Evolutionary conservation across 2,113 vertebrate genomes (phyloP).

Genomic region (Malaclemys terrapin): DNA sequence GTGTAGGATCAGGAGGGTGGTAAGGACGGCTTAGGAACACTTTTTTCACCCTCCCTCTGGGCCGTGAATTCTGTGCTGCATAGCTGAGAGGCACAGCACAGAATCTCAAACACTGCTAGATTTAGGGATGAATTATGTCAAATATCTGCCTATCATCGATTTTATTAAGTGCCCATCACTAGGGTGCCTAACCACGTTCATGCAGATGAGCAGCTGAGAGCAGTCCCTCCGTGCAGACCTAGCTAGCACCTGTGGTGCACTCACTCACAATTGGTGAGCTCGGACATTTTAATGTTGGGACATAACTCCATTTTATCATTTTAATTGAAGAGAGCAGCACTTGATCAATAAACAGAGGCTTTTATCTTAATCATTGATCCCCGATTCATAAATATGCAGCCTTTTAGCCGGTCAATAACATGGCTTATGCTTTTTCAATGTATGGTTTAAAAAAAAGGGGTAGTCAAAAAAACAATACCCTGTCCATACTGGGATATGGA

Average conservation of each 20-base stretch:
- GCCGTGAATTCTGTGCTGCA: neutral
- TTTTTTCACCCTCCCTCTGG: neutral
- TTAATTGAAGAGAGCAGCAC: neutral
- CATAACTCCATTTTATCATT: neutral
- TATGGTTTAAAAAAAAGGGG: neutral
- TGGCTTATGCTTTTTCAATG: neutral
- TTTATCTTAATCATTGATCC: neutral
- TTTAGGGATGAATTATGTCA: neutral
- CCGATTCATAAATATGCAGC: neutral
- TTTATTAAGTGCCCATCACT: neutral
- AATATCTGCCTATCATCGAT: neutral
- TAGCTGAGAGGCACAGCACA: neutral
- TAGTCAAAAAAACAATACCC: neutral
- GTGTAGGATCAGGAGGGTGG: neutral
- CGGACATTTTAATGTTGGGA: neutral
- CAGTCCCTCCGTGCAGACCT: neutral
- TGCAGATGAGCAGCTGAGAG: neutral
- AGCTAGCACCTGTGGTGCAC: neutral
- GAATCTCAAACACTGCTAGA: neutral
- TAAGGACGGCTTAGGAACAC: neutral
- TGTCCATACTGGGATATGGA: neutral
- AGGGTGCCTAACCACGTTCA: neutral
- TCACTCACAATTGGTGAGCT: neutral
- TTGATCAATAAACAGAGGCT: neutral
- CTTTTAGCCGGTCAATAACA: neutral